Percentiles rank a stretch among this genome's conserved stretches.
Evolutionary conservation across 2,888 invertebrate genomes (phyloP).

Genomic region (Meta bourneti): DNA sequence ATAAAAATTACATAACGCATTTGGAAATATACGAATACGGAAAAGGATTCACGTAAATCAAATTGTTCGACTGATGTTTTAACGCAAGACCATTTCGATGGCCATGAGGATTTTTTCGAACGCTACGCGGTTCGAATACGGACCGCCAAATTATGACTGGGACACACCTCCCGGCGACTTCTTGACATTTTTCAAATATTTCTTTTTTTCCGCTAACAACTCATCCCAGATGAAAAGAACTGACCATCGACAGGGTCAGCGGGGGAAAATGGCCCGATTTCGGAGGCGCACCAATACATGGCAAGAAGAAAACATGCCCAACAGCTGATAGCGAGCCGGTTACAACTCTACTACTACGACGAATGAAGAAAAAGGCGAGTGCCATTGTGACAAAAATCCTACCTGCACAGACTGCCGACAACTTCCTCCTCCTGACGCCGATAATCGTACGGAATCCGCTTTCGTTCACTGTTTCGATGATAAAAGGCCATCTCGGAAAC

Average conservation of each 20-base stretch:
- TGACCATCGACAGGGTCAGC: background rate
- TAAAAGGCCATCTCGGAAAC: constrained; percentile 72
- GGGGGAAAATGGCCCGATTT: too few species aligned
- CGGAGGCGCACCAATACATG: background rate
- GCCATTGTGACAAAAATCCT: constrained; percentile 78
- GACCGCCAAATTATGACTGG: constrained; percentile 33
- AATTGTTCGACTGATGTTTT: too few species aligned
- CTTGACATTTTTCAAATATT: background rate
- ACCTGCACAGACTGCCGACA: constrained; percentile 83
- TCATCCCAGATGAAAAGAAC: background rate
- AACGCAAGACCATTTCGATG: too few species aligned
- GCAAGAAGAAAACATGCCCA: constrained; percentile 28
- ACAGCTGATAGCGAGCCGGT: constrained; percentile 71
- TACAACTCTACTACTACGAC: constrained; percentile 52
- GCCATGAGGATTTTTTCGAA: constrained; percentile 11
- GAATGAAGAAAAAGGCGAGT: constrained; percentile 63
- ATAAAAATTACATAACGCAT: too few species aligned
- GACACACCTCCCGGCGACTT: constrained; percentile 54
- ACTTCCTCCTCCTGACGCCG: constrained; percentile 81
- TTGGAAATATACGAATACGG: too few species aligned
- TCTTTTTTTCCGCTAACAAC: background rate
- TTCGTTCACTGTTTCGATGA: constrained; percentile 75
- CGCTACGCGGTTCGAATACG: constrained; percentile 25
- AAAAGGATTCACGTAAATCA: too few species aligned
- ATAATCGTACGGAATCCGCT: constrained; percentile 75